A percentile compares a stretch with the other conserved stretches of the same genome.
Evolutionary conservation across 2,113 vertebrate genomes (phyloP).

Genomic region (Pan troglodytes): NHGRI_mPanTro3-v2.1_pri NC_072401.2:85291501-85292000

Average conservation of each 20-base stretch:
- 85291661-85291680: rapidly evolving
- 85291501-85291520: background rate
- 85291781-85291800: background rate
- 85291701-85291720: background rate
- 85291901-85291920: rapidly evolving
- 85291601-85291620: background rate
- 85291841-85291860: background rate
- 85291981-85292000: background rate
- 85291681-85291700: background rate
- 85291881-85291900: background rate
- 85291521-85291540: background rate
- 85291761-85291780: background rate
- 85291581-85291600: too few relatives aligned
- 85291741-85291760: background rate
- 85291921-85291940: background rate
- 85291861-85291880: rapidly evolving
- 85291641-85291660: background rate
- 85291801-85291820: background rate
- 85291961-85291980: background rate
- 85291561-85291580: background rate
- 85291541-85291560: background rate
- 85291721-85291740: background rate
- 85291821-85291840: background rate
- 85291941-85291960: background rate
- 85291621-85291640: background rate